Evolutionary conservation across 2,888 invertebrate genomes (phyloP), one percentile per base, ranked within the genome.

Genomic region (Horisme vitalbata): DNA sequence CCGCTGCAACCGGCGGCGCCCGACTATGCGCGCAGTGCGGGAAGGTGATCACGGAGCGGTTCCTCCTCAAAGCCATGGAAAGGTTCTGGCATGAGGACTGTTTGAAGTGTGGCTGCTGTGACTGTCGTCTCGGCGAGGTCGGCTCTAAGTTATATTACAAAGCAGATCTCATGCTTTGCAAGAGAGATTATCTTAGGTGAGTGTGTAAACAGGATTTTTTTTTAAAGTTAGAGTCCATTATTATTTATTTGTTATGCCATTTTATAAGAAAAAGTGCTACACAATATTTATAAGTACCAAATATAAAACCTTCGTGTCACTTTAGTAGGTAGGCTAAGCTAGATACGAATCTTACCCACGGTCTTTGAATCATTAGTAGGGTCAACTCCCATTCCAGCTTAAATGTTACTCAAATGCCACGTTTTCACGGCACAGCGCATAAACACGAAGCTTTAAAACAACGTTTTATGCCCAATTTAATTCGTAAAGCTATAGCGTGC

Each of bases 41-140:
- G 51, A 96, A 96, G 83, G 91, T 93, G 59, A 97, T 97, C 80
- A 94, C 94, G 1, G 96, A 96, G 76, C 88, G 95, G 79, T 95
- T 91, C 79, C 92, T 97, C 30, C 91, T 97, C 61, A 95, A 95
- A 74, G 97, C 97, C 0, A 90, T 97, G 84, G 97, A 97, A 77
- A 91, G 96, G 75, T 96, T 93, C 84, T 97, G 97, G 97, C 97
- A 97, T 86, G 97, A 97, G 67, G 97, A 97, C 84, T 97, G 97
- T 71, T 92, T 97, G 56, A 97, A 97, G 75, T 96, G 96, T 73
- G 96, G 96, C 49, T 97, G 97, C 84, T 97, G 97, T 75, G 96
- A 97, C 83, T 97, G 97, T 79, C 91, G 97, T 37, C 92, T 97
- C n/a, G 97, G 97, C 1, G 97, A 97, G 83, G 96, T 97, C 26